Evolutionary conservation across 2,797 vertebrate species (phyloP), one percentile per base, ranked within the genome.

Genomic region (Monodelphis domestica): DNA sequence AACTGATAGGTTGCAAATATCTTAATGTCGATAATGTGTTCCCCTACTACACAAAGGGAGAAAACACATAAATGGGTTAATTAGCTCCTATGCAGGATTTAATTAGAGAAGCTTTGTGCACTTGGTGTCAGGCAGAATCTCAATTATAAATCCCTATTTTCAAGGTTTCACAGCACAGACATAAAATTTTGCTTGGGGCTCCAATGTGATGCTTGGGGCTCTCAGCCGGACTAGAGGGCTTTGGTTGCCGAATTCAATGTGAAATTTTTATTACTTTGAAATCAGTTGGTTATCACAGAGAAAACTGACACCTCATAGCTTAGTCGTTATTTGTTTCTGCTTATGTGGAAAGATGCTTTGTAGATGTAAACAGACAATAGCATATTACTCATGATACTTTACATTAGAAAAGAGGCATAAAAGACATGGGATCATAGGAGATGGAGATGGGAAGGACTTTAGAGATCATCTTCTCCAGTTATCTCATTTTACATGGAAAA

Each of bases 91-190:
- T 97, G 97, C 97, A 96, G 94, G 98, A 98, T 98, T 98, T 98
- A 98, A 98, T 98, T 98, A 98, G 97, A 97, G 94, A 91, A 88
- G 97, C 97, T 98, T 98, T 98, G 97, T 97, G 98, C 98, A 96
- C 87, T 96, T 89, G 28, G 90, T 95, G 97, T 97, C 97, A 95
- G 91, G 94, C 95, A 97, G 97, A 97, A 98, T 98, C 97, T 98
- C 98, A 98, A 98, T 98, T 97, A 98, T 97, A 98, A 97, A 98
- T 96, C 97, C 95, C 96, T 97, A 91, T 97, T 98, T 98, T 97
- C 96, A 96, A 96, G 93, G 96, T 97, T 98, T 98, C 95, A 96
- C 95, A 97, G 95, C 94, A 91, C 4, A 89, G 96, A 96, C 55
- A 45, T 97, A 97, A 97, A 98, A 98, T 98, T 96, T 97, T 96